Conservation (phyloP, 2,888 invertebrate genomes). For the Scrobipalpa costella region DNA sequence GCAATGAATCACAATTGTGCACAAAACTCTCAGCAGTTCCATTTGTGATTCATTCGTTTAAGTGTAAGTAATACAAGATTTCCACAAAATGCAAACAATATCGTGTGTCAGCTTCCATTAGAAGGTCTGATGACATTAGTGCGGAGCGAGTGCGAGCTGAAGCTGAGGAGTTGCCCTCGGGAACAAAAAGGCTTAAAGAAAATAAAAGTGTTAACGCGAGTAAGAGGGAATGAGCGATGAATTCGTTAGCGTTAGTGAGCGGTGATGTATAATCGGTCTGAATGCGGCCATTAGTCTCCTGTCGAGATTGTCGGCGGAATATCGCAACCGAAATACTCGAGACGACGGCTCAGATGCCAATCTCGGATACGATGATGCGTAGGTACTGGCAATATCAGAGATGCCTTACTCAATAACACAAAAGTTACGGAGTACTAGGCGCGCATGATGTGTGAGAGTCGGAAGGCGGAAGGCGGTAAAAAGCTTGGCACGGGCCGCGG, state of each 20-base stretch:
- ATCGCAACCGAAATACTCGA: constrained; percentile 22
- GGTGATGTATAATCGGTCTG: constrained; percentile 53
- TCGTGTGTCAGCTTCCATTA: constrained; percentile 16
- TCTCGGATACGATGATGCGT: constrained; percentile 7
- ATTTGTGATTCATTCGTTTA: neutral
- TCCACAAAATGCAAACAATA: constrained; percentile 1
- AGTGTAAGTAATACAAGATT: neutral
- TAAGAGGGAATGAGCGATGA: constrained; percentile 53
- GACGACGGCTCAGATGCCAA: constrained; percentile 18
- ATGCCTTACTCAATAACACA: constrained; percentile 3
- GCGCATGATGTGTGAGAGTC: neutral
- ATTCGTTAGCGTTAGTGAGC: constrained; percentile 45
- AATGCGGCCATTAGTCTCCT: constrained; percentile 58
- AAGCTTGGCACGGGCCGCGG: constrained; percentile 16
- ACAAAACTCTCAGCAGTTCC: neutral
- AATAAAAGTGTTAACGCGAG: constrained; percentile 12
- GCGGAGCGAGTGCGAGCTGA: neutral
- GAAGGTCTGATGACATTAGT: constrained; percentile 10
- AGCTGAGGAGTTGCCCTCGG: neutral
- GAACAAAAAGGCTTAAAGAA: constrained; percentile 9
- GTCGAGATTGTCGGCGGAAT: constrained; percentile 43
- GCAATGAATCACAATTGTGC: neutral
- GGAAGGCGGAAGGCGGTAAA: constrained; percentile 8
- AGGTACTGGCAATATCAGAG: constrained; percentile 4
- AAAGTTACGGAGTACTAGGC: neutral